These are phyloP conservation scores for Hyles vespertilio DNA, from an alignment of 1,140 invertebrate genomes.

Conservation along the genomic window DNA sequence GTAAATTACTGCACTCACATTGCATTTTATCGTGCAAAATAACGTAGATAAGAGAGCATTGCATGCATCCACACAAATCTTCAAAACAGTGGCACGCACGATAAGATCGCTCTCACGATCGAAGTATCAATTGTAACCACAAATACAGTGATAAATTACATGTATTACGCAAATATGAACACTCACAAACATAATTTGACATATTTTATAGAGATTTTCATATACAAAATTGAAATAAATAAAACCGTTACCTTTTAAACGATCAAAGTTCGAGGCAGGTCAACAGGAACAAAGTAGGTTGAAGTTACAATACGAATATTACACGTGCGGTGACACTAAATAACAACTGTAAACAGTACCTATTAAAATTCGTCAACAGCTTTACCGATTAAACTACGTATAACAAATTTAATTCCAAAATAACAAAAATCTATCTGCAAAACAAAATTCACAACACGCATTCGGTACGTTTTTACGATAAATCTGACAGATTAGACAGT, in stretches of 20 bases:
- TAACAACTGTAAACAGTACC: constrained; percentile 43
- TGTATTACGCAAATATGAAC: too few relatives aligned
- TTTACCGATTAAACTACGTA: constrained; percentile 39
- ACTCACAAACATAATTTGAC: too few relatives aligned
- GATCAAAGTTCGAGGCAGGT: constrained; percentile 54
- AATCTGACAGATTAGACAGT: constrained; percentile 38
- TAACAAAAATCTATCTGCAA: constrained; percentile 49
- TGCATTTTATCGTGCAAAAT: too few relatives aligned
- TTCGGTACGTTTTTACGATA: constrained; percentile 46
- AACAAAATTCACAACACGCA: constrained; percentile 61
- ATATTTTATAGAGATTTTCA: background rate
- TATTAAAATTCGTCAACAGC: constrained; percentile 46
- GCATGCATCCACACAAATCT: too few relatives aligned
- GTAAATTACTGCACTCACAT: too few relatives aligned
- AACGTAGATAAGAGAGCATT: too few relatives aligned
- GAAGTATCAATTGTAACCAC: too few relatives aligned
- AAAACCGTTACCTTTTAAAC: constrained; percentile 69
- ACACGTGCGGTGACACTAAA: constrained; percentile 40
- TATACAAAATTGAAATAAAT: constrained; percentile 30
- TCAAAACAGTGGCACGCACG: too few relatives aligned
- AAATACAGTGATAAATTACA: too few relatives aligned
- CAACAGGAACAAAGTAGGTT: constrained; percentile 66
- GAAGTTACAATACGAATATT: constrained; percentile 40
- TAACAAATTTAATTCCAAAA: constrained; percentile 50
- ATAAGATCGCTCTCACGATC: too few relatives aligned